Evolutionary conservation across 2,797 vertebrate species (phyloP), one percentile per base, ranked within the genome.

Genomic region (Spea hammondii): DNA sequence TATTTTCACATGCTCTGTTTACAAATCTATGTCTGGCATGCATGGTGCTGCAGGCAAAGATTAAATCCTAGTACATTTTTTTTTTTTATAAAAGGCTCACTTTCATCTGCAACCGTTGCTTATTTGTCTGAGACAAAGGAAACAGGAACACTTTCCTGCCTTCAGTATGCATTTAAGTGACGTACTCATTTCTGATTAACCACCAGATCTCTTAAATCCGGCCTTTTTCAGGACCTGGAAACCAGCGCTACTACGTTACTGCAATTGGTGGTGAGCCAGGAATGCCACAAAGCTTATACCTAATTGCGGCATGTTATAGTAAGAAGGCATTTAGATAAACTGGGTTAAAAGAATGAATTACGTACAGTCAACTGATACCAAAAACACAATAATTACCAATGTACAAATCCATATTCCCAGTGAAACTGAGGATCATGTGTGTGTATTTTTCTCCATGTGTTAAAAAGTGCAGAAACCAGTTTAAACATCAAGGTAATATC

Each of bases 191-290:
- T 69, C 80, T 77, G 75, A 77, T 77, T 77, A 78, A 68, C 70
- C 70, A 82, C 78, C 75, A 49, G 12, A 73, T 82, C 75, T 82
- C 75, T 73, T 69, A 82, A 76, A 77, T 74, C 78, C 46, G 55
- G 64, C 70, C 65, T 74, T 32, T 32, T 82, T 74, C 80, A 82
- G 74, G 75, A 70, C 50, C 75, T 77, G 53, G 57, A 74, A 72
- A 48, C 49, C 65, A 65, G 80, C 75, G 70, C 70, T 55, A 64
- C 70, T 73, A 74, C 80, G 78, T 82, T 82, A 82, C 65, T 74
- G 80, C 65, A 65, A 82, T 82, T 77, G 73, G 80, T 77, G 64
- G 50, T 78, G 75, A 82, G 75, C 80, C 70, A 77, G 80, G 75
- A 78, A 74, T 82, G 75, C 76, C 74, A 77, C 50, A 73, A 17